Percentiles rank a stretch among this genome's conserved stretches.
Conservation (phyloP, 2,113 vertebrate species). For the Larimichthys polyactis region DNA sequence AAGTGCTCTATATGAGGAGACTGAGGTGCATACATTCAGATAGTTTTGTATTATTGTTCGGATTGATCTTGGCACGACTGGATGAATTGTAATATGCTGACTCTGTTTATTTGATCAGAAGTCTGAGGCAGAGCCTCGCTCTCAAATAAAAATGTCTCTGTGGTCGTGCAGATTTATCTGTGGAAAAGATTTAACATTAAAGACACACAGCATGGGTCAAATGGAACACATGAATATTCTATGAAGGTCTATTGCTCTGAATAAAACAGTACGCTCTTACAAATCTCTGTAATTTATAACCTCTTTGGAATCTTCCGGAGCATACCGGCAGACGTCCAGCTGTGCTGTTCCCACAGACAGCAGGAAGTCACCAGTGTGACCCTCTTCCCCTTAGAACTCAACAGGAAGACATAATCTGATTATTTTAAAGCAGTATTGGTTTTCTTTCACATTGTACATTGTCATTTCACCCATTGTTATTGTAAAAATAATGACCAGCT, state of each 20-base stretch:
- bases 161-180: no score
- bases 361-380: slow-evolving; percentile 19
- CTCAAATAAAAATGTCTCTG: no score
- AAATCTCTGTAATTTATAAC: background rate
- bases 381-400: background rate
- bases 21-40: no score
- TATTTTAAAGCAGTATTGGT: background rate
- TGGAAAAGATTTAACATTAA: slow-evolving; percentile 11
- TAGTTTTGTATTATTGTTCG: no score
- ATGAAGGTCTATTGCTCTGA: background rate
- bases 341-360: slow-evolving; percentile 23
- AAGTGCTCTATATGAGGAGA: no score
- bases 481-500: background rate
- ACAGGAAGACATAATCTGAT: background rate
- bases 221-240: background rate
- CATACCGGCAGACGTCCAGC: slow-evolving; percentile 1
- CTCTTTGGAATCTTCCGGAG: background rate
- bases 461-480: background rate
- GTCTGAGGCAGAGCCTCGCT: no score
- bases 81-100: no score
- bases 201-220: background rate
- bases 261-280: background rate
- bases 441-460: background rate
- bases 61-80: no score
- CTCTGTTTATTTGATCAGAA: no score